Conservation (phyloP, 2,888 invertebrate species). For the Malthinus seriepunctatus region DNA sequence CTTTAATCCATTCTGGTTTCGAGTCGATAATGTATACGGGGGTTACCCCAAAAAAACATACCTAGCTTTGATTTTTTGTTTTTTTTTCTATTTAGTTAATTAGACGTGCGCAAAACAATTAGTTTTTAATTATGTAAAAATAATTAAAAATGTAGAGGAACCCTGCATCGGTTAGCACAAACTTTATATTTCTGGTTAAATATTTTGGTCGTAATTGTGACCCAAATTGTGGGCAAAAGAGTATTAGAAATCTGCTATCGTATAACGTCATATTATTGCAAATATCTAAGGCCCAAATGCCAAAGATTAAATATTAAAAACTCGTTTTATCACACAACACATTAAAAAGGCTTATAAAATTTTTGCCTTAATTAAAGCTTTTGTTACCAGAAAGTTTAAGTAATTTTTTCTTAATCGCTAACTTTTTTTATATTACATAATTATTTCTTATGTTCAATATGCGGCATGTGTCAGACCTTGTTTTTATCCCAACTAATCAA, state of each 20-base stretch:
- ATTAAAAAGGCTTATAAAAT: constrained; percentile 11
- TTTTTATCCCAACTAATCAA: constrained; percentile 43
- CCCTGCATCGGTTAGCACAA: constrained; percentile 1
- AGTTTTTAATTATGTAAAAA: no score
- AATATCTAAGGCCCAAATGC: constrained; percentile 3
- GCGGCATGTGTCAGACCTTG: constrained; percentile 9
- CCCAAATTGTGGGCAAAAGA: constrained; percentile 3
- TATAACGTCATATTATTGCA: background rate
- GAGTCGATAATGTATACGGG: no score
- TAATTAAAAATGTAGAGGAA: no score
- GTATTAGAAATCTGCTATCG: constrained; percentile 5
- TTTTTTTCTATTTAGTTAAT: no score
- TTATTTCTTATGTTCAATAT: constrained; percentile 7
- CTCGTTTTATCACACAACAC: constrained; percentile 9
- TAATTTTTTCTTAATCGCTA: constrained; percentile 6
- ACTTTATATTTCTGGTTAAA: constrained; percentile 2
- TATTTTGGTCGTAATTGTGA: constrained; percentile 6
- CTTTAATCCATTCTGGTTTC: no score
- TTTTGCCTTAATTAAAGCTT: constrained; percentile 19
- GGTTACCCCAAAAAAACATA: no score
- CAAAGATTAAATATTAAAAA: constrained; percentile 5
- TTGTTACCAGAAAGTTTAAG: constrained; percentile 18
- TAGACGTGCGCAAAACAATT: no score
- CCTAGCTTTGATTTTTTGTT: no score
- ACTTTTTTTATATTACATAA: constrained; percentile 1